A percentile compares a stretch with the other conserved stretches of the same genome.
These are phyloP conservation scores for Phortica variegata DNA, from an alignment of 1,140 invertebrate species.

Conservation along the genomic window DNA sequence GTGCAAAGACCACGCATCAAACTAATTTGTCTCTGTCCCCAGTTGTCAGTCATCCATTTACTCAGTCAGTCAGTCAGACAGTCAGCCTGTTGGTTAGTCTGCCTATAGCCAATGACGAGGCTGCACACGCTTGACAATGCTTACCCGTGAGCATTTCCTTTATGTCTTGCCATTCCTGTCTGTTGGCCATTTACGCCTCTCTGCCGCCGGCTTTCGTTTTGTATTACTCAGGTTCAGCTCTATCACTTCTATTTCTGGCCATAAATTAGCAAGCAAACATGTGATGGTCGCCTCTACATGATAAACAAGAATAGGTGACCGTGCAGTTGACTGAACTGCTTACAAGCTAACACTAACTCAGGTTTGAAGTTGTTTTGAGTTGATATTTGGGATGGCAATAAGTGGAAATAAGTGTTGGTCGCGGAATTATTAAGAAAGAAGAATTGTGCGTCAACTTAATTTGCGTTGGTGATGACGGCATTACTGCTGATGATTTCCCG, in stretches of 20 bases:
- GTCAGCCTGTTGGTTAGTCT: too few relatives aligned
- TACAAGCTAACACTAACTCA: too few relatives aligned
- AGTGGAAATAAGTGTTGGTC: constrained; percentile 10
- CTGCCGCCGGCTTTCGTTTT: constrained; percentile 33
- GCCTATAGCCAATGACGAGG: too few relatives aligned
- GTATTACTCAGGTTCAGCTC: constrained; percentile 27
- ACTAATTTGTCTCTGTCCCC: constrained; percentile 53
- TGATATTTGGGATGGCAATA: too few relatives aligned
- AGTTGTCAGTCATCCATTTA: too few relatives aligned
- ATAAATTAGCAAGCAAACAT: constrained; percentile 48
- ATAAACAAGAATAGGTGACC: too few relatives aligned
- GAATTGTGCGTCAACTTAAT: too few relatives aligned
- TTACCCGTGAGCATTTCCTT: constrained; percentile 4
- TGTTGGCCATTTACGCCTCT: constrained; percentile 4
- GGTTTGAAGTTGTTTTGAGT: too few relatives aligned
- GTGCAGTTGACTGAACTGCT: too few relatives aligned
- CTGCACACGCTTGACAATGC: constrained; percentile 26
- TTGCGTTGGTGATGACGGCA: too few relatives aligned
- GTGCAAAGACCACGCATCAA: constrained; percentile 36
- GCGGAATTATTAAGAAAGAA: constrained; percentile 22
- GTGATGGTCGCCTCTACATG: constrained; percentile 1
- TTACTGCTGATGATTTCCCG: too few relatives aligned
- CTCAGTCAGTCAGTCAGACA: too few relatives aligned
- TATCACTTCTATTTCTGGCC: constrained; percentile 52
- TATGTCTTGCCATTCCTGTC: constrained; percentile 20